phyloP scores from a whole-genome alignment of 2,797 vertebrate genomes.

The Sebastes kiyomatsui region DNA sequence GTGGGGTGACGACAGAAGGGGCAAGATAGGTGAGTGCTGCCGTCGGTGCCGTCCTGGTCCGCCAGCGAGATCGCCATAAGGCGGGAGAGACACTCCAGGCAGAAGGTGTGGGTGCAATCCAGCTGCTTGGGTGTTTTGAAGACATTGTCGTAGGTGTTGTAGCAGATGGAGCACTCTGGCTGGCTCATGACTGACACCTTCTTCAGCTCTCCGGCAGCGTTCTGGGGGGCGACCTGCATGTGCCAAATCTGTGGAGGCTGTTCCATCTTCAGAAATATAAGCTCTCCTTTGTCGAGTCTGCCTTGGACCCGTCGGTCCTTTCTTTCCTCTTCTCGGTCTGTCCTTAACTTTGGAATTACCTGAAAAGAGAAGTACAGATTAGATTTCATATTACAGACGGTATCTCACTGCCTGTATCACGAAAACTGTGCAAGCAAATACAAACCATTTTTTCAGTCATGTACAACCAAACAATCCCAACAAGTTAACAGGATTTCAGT shows the following conservation, averaged over 20 bases:
- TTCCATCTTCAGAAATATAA: conserved; percentile 75
- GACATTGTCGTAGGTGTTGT: conserved; percentile 92
- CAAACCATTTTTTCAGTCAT: background rate
- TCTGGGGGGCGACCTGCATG: conserved; percentile 47
- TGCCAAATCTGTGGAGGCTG: conserved; percentile 82
- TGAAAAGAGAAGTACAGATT: conserved; percentile 27
- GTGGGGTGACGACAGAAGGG: conserved; percentile 93
- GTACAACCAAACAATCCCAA: background rate
- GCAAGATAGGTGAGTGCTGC: conserved; percentile 81
- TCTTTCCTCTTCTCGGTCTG: background rate
- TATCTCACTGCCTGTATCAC: background rate
- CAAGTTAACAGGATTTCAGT: conserved; percentile 9
- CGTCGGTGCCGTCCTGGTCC: conserved; percentile 40
- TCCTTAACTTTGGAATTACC: conserved; percentile 21
- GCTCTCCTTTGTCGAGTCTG: background rate
- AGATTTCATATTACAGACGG: conserved; percentile 8
- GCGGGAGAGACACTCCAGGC: conserved; percentile 94
- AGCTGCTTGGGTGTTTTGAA: conserved; percentile 96
- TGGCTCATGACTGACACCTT: conserved; percentile 75
- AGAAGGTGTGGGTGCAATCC: conserved; percentile 93
- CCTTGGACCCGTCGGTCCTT: background rate
- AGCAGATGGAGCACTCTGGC: conserved; percentile 96
- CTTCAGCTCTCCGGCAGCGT: conserved; percentile 51
- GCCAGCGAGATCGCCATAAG: conserved; percentile 83
- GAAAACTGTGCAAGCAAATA: background rate